phyloP scores from a whole-genome alignment of 2,888 invertebrate genomes.

The Heteromyza rotundicornis region DNA sequence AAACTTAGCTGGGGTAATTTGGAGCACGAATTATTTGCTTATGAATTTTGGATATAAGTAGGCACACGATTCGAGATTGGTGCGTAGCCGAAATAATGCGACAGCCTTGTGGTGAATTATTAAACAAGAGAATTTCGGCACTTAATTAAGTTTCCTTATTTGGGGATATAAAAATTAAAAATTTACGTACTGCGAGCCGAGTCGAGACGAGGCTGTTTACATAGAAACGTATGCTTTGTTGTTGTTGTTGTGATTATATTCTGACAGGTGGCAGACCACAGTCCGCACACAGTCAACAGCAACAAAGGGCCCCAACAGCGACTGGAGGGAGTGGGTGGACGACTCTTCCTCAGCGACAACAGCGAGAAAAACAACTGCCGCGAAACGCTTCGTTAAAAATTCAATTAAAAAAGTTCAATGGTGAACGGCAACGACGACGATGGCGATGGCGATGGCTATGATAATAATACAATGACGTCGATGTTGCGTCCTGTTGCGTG shows the following conservation, averaged over 20 bases:
- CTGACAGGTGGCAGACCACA: slow-evolving; percentile 29
- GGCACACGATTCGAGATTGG: too few species aligned
- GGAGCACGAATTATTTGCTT: too few species aligned
- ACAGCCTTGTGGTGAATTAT: slow-evolving; percentile 1
- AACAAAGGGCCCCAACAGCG: slow-evolving; percentile 3
- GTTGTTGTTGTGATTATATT: slow-evolving; percentile 23
- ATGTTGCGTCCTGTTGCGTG: slow-evolving; percentile 6
- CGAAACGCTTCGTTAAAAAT: slow-evolving; percentile 40
- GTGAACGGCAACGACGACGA: too few species aligned
- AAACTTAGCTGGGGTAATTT: too few species aligned
- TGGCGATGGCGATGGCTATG: too few species aligned
- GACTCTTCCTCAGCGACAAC: background rate
- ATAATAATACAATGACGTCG: background rate
- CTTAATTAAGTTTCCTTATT: slow-evolving; percentile 40
- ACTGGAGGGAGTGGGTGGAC: background rate
- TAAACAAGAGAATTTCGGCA: slow-evolving; percentile 22
- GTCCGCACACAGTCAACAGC: background rate
- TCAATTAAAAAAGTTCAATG: slow-evolving; percentile 42
- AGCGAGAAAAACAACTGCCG: background rate
- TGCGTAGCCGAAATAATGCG: background rate
- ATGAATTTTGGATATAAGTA: too few species aligned
- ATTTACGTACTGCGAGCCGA: slow-evolving; percentile 32
- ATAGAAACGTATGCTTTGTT: background rate
- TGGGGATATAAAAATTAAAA: slow-evolving; percentile 37
- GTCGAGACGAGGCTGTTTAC: background rate